Percentiles rank a stretch among this genome's conserved stretches.
Conservation (phyloP, 2,113 vertebrate species). For the Peromyscus californicus region DNA sequence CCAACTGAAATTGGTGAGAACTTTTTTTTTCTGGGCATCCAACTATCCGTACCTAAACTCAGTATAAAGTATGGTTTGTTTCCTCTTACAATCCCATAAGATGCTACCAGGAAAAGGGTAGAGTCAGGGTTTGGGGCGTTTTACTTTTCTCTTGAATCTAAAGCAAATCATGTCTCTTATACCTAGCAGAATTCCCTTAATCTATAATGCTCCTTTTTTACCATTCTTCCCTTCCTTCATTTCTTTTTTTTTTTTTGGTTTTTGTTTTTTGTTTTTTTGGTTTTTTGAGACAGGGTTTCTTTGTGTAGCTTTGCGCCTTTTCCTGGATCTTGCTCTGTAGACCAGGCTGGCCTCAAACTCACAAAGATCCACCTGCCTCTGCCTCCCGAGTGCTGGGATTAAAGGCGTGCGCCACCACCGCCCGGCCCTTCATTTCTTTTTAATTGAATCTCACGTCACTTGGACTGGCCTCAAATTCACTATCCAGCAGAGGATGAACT, state of each 20-base stretch:
- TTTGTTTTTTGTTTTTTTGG: too few species aligned
- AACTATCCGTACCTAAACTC: background rate
- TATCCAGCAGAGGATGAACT: background rate
- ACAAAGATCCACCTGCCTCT: too few species aligned
- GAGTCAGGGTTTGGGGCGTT: too few species aligned
- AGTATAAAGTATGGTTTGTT: accelerated
- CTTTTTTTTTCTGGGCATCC: background rate
- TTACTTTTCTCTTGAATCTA: background rate
- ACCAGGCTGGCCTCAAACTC: too few species aligned
- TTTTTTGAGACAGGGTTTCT: too few species aligned
- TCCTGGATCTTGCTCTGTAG: too few species aligned
- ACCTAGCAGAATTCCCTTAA: background rate
- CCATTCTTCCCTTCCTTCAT: background rate
- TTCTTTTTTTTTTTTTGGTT: too few species aligned
- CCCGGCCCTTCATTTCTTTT: background rate
- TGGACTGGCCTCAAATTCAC: background rate
- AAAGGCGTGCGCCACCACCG: too few species aligned
- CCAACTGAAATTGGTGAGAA: background rate
- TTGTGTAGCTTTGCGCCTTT: too few species aligned
- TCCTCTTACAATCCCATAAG: background rate
- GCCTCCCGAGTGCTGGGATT: too few species aligned
- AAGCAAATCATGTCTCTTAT: background rate
- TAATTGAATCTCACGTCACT: background rate
- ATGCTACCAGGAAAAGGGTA: background rate
- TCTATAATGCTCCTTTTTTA: background rate